phyloP scores from a whole-genome alignment of 1,140 invertebrate genomes.

The Drosophila bifasciata region DNA sequence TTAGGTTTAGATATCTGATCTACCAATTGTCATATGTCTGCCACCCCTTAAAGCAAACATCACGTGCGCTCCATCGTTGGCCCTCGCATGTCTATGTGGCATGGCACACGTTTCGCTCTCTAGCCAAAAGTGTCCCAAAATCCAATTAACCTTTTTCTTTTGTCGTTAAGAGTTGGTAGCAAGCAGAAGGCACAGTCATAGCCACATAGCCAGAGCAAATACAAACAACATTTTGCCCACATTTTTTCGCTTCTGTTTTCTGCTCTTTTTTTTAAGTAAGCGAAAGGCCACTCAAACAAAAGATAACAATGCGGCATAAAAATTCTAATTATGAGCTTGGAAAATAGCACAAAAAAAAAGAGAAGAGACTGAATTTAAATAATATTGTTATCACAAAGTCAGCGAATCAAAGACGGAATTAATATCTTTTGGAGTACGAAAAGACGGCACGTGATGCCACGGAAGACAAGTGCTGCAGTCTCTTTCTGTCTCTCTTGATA shows the following conservation, averaged over 20 bases:
- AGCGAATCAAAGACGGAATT: slow-evolving; percentile 28
- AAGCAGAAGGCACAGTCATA: slow-evolving; percentile 11
- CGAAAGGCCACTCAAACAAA: slow-evolving; percentile 50
- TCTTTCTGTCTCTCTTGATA: slow-evolving; percentile 29
- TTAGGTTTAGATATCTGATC: too few relatives aligned
- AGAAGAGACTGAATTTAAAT: slow-evolving; percentile 18
- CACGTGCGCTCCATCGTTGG: slow-evolving; percentile 21
- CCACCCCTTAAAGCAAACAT: slow-evolving; percentile 22
- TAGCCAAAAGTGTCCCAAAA: slow-evolving; percentile 29
- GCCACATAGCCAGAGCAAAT: slow-evolving; percentile 35
- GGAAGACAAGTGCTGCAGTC: slow-evolving; percentile 38
- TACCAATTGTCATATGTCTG: too few relatives aligned
- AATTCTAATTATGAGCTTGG: slow-evolving; percentile 65
- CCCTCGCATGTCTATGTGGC: slow-evolving; percentile 7
- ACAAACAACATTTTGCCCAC: slow-evolving; percentile 36
- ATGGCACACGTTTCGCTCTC: slow-evolving; percentile 11
- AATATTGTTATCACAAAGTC: slow-evolving; percentile 18
- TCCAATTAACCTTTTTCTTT: slow-evolving; percentile 74
- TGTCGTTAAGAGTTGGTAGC: slow-evolving; percentile 40
- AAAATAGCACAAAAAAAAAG: slow-evolving; percentile 4
- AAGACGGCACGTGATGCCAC: slow-evolving; percentile 22
- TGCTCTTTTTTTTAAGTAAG: slow-evolving; percentile 24
- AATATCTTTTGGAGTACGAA: background rate
- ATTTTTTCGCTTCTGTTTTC: slow-evolving; percentile 14
- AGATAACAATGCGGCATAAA: slow-evolving; percentile 75